phyloP scores from a whole-genome alignment of 1,140 invertebrate species.

The Arctopsyche grandis region DNA sequence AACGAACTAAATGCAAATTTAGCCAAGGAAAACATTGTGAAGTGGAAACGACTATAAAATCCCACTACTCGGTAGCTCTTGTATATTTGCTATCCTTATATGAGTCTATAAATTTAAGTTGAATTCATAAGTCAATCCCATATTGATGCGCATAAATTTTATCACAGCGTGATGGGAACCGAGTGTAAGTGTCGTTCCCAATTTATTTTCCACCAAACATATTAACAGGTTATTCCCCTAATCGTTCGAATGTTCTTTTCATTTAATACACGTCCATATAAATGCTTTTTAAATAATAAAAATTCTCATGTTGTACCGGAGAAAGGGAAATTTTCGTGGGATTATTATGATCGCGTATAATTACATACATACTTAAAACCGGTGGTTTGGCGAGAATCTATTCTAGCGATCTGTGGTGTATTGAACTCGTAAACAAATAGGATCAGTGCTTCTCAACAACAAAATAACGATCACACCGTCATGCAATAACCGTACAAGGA shows the following conservation, averaged over 20 bases:
- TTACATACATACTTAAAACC: not conserved
- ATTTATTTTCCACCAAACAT: no score
- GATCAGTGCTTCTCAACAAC: not conserved
- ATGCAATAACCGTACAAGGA: constrained; percentile 34
- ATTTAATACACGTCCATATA: no score
- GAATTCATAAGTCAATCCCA: not conserved
- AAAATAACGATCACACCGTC: constrained; percentile 24
- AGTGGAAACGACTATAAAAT: no score
- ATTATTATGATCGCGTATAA: no score
- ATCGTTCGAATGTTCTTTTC: no score
- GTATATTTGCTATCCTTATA: not conserved
- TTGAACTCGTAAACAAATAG: constrained; percentile 25
- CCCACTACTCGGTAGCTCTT: not conserved
- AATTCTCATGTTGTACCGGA: not conserved
- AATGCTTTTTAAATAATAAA: no score
- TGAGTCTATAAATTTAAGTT: not conserved
- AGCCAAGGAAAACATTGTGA: not conserved
- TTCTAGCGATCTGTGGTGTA: constrained; percentile 4
- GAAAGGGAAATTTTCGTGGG: constrained; percentile 11
- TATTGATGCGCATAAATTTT: not conserved
- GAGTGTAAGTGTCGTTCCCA: no score
- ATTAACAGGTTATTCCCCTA: no score
- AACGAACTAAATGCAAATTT: not conserved
- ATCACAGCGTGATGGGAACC: not conserved
- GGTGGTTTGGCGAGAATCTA: not conserved